Conservation (phyloP, 1,140 invertebrate species). For the Diorhabda sublineata region DNA sequence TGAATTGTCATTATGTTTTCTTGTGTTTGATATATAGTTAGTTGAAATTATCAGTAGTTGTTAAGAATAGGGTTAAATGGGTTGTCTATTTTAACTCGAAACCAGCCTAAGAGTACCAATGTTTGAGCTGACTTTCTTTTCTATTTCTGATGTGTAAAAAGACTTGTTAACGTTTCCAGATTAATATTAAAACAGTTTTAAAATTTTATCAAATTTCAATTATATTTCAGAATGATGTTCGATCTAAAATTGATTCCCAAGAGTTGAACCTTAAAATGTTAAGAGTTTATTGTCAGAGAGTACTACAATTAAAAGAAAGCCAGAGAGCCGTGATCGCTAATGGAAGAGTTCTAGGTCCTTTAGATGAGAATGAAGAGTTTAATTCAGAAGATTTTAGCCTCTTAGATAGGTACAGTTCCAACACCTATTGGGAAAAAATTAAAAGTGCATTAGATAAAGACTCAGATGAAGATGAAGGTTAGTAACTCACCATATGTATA, state of each 20-base stretch:
- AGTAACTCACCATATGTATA: constrained; percentile 4
- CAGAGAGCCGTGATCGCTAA: constrained; percentile 76
- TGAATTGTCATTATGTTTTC: no score
- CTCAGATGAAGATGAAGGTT: constrained; percentile 52
- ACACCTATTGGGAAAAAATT: constrained; percentile 75
- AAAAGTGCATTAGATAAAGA: constrained; percentile 57
- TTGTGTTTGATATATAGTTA: no score
- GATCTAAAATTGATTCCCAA: constrained; percentile 35
- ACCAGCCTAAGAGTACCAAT: no score
- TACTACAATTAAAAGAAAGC: constrained; percentile 54
- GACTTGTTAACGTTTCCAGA: no score
- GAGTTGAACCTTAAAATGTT: constrained; percentile 58
- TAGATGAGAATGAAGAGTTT: constrained; percentile 73
- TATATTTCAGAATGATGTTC: constrained; percentile 37
- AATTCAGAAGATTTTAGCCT: constrained; percentile 87
- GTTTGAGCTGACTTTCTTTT: no score
- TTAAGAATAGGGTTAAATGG: no score
- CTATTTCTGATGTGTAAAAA: no score
- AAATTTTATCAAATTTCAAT: constrained; percentile 8
- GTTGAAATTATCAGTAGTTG: no score
- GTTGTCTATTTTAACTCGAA: no score
- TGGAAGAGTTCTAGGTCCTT: constrained; percentile 85
- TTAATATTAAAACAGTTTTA: no score
- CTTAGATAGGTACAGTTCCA: constrained; percentile 75
- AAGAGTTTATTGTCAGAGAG: constrained; percentile 57